Evolutionary conservation across 2,888 invertebrate genomes (phyloP), one percentile per base, ranked within the genome.

Genomic region (Polymixis lichenea): DNA sequence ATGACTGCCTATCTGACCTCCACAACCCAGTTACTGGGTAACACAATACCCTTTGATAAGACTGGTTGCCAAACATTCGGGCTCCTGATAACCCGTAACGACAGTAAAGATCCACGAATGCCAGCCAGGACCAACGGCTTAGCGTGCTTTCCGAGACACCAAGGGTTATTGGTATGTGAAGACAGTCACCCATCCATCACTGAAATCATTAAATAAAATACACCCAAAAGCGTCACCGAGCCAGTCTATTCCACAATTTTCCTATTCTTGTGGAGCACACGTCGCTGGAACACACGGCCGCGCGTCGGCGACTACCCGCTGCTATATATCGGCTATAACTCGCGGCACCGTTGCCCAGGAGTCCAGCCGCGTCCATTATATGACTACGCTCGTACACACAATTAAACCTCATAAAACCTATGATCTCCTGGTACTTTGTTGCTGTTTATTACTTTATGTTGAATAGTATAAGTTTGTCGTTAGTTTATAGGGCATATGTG

Each of bases 291-390:
- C 90, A 89, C 86, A 88, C 88, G 81, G 86, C 90, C 88, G 91
- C 91, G 91, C 91, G 92, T 90, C 87, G 84, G 84, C 87, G 88
- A 78, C 89, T 84, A 84, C 88, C 89, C 88, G 89, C 88, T 89
- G 89, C 76, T 91, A 90, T 88, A 90, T 90, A 92, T 90, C 90
- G 89, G 82, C 89, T 87, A 88, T 91, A 91, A 92, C 90, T 91
- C 87, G 89, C 88, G 61, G 89, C 86, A 88, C 92, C 90, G 90
- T 90, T 90, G 91, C 87, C 74, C 90, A 78, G 91, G 90, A 89
- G 89, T 92, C 94, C 94, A 86, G 93, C 89, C 88, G 93, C 90
- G 93, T 88, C 91, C 91, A 92, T 93, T 93, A 92, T 90, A 91
- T 90, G 85, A 89, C 84, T 85, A 85, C 87, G 89, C 85, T 84